Percentiles rank a stretch among this genome's conserved stretches.
phyloP scores from a whole-genome alignment of 2,113 vertebrate species.

The Suricata suricatta region DNA sequence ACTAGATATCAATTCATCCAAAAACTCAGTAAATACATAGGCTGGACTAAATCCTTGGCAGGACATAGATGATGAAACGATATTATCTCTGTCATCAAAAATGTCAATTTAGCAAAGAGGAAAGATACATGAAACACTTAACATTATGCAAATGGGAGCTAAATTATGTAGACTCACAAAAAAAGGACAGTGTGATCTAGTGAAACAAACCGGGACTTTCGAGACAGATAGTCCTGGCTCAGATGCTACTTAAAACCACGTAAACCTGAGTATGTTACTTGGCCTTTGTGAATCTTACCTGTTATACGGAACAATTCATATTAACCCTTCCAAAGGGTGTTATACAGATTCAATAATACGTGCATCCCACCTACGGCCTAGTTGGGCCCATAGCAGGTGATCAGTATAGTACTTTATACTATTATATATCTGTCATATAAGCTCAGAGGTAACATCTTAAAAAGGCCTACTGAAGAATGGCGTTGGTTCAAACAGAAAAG shows the following conservation, averaged over 20 bases:
- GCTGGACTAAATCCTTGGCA: background rate
- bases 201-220: background rate
- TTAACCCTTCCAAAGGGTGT: background rate
- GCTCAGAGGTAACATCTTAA: background rate
- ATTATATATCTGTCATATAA: background rate
- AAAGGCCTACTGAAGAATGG: background rate
- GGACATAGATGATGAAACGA: background rate
- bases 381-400: background rate
- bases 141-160: background rate
- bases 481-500: background rate
- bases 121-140: background rate
- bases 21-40: background rate
- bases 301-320: background rate
- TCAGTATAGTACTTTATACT: background rate
- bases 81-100: background rate
- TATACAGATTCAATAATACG: background rate
- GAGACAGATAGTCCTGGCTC: background rate
- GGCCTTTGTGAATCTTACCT: background rate
- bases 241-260: background rate
- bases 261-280: background rate
- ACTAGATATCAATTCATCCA: background rate
- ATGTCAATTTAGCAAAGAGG: background rate
- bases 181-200: background rate
- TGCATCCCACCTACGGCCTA: background rate
- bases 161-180: background rate